These are phyloP conservation scores for Neotoxoptera formosana DNA, from an alignment of 1,140 invertebrate species.

Conservation along the genomic window DNA sequence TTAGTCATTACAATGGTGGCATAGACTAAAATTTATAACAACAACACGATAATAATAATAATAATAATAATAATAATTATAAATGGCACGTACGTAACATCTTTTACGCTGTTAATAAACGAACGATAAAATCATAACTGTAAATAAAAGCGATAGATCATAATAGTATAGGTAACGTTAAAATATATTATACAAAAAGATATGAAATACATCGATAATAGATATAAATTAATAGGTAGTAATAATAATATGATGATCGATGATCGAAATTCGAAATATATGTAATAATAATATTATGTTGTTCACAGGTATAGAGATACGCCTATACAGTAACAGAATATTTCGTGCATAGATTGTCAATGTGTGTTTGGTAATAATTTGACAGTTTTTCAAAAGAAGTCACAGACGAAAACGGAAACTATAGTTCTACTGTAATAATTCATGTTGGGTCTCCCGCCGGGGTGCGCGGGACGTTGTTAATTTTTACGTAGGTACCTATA, in stretches of 20 bases:
- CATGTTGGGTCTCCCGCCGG: neutral
- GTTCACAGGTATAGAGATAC: neutral
- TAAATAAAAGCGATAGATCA: conserved; percentile 17
- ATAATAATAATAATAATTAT: neutral
- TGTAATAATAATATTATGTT: conserved; percentile 2
- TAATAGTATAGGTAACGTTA: conserved; percentile 8
- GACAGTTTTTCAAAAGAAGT: neutral
- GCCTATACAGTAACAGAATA: neutral
- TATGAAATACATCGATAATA: neutral
- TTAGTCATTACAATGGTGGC: neutral
- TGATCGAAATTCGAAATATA: conserved; percentile 17
- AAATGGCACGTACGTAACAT: neutral
- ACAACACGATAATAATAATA: neutral
- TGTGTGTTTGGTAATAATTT: neutral
- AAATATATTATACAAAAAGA: conserved; percentile 19
- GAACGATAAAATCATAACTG: neutral
- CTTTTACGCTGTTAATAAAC: neutral
- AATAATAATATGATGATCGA: neutral
- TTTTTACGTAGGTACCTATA: neutral
- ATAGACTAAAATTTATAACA: neutral
- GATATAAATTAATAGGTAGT: neutral
- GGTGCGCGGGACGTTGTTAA: neutral
- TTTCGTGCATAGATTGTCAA: neutral
- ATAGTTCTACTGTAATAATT: neutral
- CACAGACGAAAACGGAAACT: neutral